phyloP scores from a whole-genome alignment of 1,140 invertebrate genomes.

The Procambarus virginalis region DNA sequence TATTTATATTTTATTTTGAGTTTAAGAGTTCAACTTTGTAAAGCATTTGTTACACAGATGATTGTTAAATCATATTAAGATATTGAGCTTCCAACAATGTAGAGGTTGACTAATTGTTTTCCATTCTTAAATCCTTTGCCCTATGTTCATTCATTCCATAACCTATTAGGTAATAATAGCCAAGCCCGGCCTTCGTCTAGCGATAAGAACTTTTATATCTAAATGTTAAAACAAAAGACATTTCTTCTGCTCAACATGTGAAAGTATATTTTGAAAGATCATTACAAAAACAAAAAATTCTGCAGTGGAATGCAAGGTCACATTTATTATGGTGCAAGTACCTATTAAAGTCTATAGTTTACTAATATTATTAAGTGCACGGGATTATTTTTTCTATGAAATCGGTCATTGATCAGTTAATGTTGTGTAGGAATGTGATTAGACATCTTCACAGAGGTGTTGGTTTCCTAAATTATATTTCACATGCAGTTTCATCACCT shows the following conservation, averaged over 20 bases:
- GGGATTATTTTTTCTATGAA: background rate
- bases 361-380: background rate
- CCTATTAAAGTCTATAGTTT: background rate
- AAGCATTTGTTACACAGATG: too few relatives aligned
- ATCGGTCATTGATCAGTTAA: background rate
- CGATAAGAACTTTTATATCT: background rate
- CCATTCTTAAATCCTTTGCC: background rate
- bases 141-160: slow-evolving; percentile 9
- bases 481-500: background rate
- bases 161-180: background rate
- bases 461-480: background rate
- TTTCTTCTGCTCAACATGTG: background rate
- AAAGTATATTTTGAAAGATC: background rate
- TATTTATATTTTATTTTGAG: background rate
- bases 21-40: background rate
- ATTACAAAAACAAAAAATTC: background rate
- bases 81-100: background rate
- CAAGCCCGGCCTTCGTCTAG: background rate
- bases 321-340: background rate
- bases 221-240: background rate
- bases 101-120: background rate
- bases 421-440: background rate
- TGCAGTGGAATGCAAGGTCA: slow-evolving; percentile 3
- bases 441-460: background rate
- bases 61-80: background rate